Base-by-base conservation (phyloP, 2,797 vertebrate species). In the Huso huso region DNA sequence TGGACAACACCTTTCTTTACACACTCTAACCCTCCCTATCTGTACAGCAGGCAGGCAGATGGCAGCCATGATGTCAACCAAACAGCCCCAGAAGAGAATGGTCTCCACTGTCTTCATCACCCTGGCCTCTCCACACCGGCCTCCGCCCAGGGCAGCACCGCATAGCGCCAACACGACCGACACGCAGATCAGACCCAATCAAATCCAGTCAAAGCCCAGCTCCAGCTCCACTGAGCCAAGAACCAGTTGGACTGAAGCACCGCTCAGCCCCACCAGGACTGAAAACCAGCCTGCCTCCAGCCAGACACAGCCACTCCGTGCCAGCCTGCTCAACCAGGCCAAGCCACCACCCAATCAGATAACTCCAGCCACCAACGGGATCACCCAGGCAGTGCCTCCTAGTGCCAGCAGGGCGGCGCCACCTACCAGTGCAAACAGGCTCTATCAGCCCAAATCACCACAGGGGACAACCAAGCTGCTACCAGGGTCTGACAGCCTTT, bases 31-130 rank as follows among this genome's bases (percentile, higher is more conserved):
- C 6, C 23, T 65, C 23, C 18, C 60, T 58, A 10, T 55, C n/a
- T 61, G 48, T 64, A 37, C 2, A 37, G 23, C 2, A 37, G 23
- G 23, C 23, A 37, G 23, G 23, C 23, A 37, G 23, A 37, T 48
- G 68, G 68, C 71, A 52, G 71, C 57, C 75, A 23, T 58, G 15
- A 90, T 90, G 89, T 83, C 87, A 51, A 84, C 87, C 4, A 81
- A 84, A 18, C 77, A 79, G 64, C 69, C 85, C 48, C 79, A 80
- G 74, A 96, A 93, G 78, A 91, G 91, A 76, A 84, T 97, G 4
- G 88, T 94, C 58, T 97, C 95, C 0, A 96, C 95, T 0, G 76
- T 96, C 72, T 96, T 94, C 80, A 97, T 98, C 85, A 95, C 92
- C 6, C 83, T 98, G 66, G 75, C 87, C 0, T 79, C 93, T n/a